Base-by-base conservation (phyloP, 2,888 invertebrate species). In the Amphipoea oculea region DNA sequence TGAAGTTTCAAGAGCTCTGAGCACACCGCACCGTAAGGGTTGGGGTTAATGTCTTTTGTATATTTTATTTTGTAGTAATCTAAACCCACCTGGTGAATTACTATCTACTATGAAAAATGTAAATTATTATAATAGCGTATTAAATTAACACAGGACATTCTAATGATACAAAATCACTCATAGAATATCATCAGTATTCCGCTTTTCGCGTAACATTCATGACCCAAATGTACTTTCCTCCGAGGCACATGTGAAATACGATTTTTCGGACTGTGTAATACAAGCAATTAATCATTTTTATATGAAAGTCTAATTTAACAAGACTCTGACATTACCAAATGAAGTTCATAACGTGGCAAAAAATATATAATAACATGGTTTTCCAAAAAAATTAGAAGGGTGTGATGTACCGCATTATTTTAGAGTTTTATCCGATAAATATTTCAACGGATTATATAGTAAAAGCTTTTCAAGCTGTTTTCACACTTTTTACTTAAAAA, bases 231-330 rank as follows among this genome's bases (percentile, higher is more conserved):
- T 83, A 63, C 51, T 40, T 75, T 66, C 36, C 29, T 29, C 54
- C 0, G 62, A 69, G 36, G 63, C 23, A 69, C 36, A 79, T 65
- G 17, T 62, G 23, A 72, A 48, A 78, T 62, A 71, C 17, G 23
- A 42, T 67, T 84, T 81, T 83, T 84, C 14, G 45, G 54, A 29
- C 29, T 20, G 36, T 68, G 42, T 79, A 57, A 12, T 51, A 72
- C 73, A 73, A 79, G 69, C 12, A 81, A 86, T 84, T 74, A 63
- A 86, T 86, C 73, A 78, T 82, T 70, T 71, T 14, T 40, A 63
- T 40, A 63, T 67, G 40, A 63, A 74, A 65, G 45, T 29, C 68
- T 57, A 73, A 72, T 54, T n/a, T 63, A n/a, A n/a, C 83, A 57
- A 70, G 62, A 57, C 63, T 48, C 79, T 57, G n/a, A 65, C 80